Conservation (phyloP, 1,140 invertebrate species). For the Zaprionus capensis region DNA sequence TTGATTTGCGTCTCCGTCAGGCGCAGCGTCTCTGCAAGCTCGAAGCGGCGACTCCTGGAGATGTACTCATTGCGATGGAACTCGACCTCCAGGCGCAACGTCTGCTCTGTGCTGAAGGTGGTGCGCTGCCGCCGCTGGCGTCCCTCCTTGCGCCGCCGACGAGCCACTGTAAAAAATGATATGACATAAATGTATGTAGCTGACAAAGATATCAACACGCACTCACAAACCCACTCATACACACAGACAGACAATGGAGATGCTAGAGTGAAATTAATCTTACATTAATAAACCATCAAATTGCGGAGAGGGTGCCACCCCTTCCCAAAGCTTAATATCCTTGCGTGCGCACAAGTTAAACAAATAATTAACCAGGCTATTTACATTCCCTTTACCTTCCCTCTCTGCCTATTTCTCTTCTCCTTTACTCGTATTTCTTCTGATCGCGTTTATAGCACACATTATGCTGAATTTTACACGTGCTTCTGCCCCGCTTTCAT, state of each 20-base stretch:
- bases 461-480: slow-evolving; percentile 75
- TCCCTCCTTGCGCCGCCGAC: slow-evolving; percentile 93
- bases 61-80: slow-evolving; percentile 96
- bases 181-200: background rate
- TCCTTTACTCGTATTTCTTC: background rate
- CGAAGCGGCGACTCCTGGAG: slow-evolving; percentile 92
- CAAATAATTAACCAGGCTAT: slow-evolving; percentile 73
- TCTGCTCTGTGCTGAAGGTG: slow-evolving; percentile 97
- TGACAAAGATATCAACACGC: background rate
- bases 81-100: slow-evolving; percentile 94
- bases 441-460: slow-evolving; percentile 66
- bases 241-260: slow-evolving; percentile 55
- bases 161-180: slow-evolving; percentile 88
- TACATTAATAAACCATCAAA: slow-evolving; percentile 70
- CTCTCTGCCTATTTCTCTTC: background rate
- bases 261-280: slow-evolving; percentile 80
- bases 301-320: slow-evolving; percentile 11
- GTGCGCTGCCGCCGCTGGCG: slow-evolving; percentile 94
- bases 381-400: background rate
- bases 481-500: slow-evolving; percentile 23
- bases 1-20: slow-evolving; percentile 97
- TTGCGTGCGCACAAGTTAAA: slow-evolving; percentile 73
- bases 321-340: slow-evolving; percentile 27
- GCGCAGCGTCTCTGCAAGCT: slow-evolving; percentile 92
- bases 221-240: slow-evolving; percentile 33